Conservation (phyloP, 2,113 vertebrate genomes). For the Pangasianodon hypophthalmus region DNA sequence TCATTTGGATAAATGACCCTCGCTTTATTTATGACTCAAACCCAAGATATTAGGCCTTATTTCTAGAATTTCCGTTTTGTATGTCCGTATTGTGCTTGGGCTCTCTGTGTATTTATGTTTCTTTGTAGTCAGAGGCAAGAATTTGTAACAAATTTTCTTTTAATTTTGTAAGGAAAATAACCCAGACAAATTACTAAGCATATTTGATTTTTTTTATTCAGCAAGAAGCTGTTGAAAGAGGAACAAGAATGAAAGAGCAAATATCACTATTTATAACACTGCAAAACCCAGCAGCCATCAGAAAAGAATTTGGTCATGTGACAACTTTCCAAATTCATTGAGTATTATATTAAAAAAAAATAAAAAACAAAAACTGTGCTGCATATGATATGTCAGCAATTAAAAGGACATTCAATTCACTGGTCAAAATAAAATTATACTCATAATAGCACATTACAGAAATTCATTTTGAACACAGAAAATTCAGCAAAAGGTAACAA, state of each 20-base stretch:
- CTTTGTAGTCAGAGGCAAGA: neutral
- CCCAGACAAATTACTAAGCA: constrained; percentile 16
- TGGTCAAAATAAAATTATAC: neutral
- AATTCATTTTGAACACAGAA: constrained; percentile 15
- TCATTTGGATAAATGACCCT: neutral
- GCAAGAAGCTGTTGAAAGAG: constrained; percentile 50
- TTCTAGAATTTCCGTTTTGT: neutral
- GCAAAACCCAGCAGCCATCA: constrained; percentile 46
- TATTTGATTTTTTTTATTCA: constrained; percentile 52
- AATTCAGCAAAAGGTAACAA: neutral
- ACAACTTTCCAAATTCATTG: constrained; percentile 34
- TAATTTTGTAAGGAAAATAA: constrained; percentile 4
- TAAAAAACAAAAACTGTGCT: constrained; percentile 14
- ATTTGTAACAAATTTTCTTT: neutral
- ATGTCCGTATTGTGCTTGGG: neutral
- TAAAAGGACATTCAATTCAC: constrained; percentile 15
- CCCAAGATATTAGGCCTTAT: neutral
- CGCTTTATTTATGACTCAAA: neutral
- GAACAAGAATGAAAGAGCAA: constrained; percentile 50
- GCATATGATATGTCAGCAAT: constrained; percentile 12
- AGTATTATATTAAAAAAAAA: neutral
- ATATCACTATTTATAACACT: constrained; percentile 53
- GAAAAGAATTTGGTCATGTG: constrained; percentile 45
- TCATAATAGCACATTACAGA: constrained; percentile 10
- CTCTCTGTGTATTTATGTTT: neutral